These are phyloP conservation scores for Nineta flava DNA, from an alignment of 2,888 invertebrate species.

Conservation along the genomic window DNA sequence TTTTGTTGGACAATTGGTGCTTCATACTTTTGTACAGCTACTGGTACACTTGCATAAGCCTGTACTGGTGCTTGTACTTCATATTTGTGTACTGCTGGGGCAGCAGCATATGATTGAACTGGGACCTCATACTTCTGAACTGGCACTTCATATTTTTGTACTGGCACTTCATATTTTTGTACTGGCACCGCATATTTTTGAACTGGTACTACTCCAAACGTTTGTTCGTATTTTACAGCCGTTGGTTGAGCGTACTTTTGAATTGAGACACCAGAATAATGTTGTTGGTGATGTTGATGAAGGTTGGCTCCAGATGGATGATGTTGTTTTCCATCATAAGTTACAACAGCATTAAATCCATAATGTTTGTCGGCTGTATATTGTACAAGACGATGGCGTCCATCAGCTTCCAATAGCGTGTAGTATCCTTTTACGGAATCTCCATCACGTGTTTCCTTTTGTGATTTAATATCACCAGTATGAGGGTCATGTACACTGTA, in stretches of 20 bases:
- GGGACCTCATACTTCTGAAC: not conserved
- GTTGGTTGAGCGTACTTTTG: no score
- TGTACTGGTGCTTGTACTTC: not conserved
- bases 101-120: not conserved
- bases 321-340: constrained; percentile 19
- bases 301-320: no score
- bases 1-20: no score
- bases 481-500: constrained; percentile 34
- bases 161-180: no score
- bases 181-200: no score
- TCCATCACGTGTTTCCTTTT: constrained; percentile 35
- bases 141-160: no score
- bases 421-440: constrained; percentile 33
- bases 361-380: constrained; percentile 24
- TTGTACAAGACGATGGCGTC: constrained; percentile 25
- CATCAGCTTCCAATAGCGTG: constrained; percentile 26
- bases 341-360: constrained; percentile 26
- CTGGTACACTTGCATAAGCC: not conserved
- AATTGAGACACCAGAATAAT: no score
- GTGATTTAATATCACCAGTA: no score
- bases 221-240: no score
- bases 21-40: not conserved
- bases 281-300: no score
- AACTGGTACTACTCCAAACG: no score
- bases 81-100: not conserved